phyloP scores from a whole-genome alignment of 2,113 vertebrate species.

The Hyaena hyaena region DNA sequence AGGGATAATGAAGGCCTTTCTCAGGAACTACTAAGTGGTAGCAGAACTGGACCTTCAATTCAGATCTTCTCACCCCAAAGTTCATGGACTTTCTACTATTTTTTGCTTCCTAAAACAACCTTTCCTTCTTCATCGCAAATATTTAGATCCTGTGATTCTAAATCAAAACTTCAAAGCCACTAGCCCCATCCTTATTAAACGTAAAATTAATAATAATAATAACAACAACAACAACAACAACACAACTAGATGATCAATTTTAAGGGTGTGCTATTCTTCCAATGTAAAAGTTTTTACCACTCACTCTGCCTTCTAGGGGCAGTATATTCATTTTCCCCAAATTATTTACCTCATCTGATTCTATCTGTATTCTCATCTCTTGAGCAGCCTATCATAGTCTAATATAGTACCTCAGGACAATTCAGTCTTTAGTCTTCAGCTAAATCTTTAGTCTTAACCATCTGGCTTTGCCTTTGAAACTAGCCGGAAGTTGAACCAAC shows the following conservation, averaged over 20 bases:
- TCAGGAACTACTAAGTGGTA: not conserved
- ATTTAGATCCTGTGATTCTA: not conserved
- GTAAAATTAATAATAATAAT: not conserved
- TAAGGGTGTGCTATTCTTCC: not conserved
- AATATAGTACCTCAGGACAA: not conserved
- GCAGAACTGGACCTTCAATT: not conserved
- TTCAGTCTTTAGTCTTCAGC: not conserved
- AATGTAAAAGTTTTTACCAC: not conserved
- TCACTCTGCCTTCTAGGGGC: not conserved
- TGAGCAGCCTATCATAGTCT: not conserved
- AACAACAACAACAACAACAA: not conserved
- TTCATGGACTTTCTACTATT: not conserved
- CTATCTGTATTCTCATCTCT: not conserved
- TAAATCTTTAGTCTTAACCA: not conserved
- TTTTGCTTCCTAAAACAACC: not conserved
- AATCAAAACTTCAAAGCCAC: not conserved
- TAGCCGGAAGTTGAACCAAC: not conserved
- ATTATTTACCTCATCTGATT: not conserved
- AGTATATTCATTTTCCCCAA: not conserved
- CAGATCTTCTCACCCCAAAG: not conserved
- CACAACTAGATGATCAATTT: not conserved
- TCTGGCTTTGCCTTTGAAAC: constrained; percentile 1
- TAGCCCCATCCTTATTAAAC: not conserved
- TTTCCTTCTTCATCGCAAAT: not conserved
- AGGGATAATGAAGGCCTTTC: not conserved